Percentiles rank a stretch among this genome's conserved stretches.
These are phyloP conservation scores for Meteorus cinctellus DNA, from an alignment of 2,888 invertebrate species.

Conservation along the genomic window DNA sequence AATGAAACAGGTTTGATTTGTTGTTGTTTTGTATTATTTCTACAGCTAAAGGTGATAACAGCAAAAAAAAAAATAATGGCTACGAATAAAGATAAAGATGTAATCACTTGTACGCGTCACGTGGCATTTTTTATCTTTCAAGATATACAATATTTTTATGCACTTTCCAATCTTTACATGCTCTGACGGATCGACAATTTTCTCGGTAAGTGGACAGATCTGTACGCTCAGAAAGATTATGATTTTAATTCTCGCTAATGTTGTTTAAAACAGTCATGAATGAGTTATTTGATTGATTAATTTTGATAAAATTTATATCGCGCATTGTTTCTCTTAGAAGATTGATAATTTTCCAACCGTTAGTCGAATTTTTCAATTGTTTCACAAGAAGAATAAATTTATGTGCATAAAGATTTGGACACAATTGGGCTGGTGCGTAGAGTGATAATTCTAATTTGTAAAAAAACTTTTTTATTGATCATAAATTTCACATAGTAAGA, in stretches of 20 bases:
- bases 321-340: background rate
- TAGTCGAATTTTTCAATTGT: background rate
- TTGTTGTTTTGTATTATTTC: background rate
- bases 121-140: background rate
- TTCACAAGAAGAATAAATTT: too few species aligned
- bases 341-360: background rate
- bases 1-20: background rate
- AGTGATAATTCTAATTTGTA: too few species aligned
- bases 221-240: background rate
- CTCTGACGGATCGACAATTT: conserved; percentile 19
- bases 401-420: too few species aligned
- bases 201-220: background rate
- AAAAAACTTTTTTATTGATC: too few species aligned
- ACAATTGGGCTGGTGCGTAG: too few species aligned
- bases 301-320: background rate
- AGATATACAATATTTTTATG: conserved; percentile 2
- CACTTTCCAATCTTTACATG: conserved; percentile 17
- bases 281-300: background rate
- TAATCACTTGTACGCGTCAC: background rate
- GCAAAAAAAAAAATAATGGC: background rate
- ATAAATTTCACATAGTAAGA: too few species aligned
- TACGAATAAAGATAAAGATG: background rate
- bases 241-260: background rate
- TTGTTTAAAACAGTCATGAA: background rate
- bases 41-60: background rate